Base-by-base conservation (phyloP, 2,888 invertebrate genomes). In the Cyclophora albipunctata region DNA sequence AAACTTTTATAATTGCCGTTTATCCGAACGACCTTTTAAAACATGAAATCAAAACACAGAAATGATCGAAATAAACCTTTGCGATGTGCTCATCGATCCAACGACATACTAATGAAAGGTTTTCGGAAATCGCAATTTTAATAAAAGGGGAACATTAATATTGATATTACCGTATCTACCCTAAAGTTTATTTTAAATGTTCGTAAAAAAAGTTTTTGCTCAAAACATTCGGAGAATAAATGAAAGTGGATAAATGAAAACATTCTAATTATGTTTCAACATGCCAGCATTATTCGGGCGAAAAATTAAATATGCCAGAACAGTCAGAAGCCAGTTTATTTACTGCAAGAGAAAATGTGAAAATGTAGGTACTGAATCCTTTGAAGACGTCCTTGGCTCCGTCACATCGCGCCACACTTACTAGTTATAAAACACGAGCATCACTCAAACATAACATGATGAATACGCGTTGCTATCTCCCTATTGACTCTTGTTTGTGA, bases 1-100 rank as follows among this genome's bases (percentile, higher is more conserved):
- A 60, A 65, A 66, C 55, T 69, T 69, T 61, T 60, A 60, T 63
- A 67, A 66, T 67, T 66, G 60, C 63, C 55, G 54, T 64, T 64
- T 59, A 63, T 62, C 63, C 57, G 49, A 57, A 50, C 34, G 20
- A 34, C 45, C 45, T 45, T 42, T 47, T 45, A 45, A 47, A 47
- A 54, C 52, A 20, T 20, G 20, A 20, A 20, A 20, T 20, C 20
- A 20, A 20, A 20, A 20, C 20, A 20, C 20, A 20, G 20, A 20
- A 20, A 20, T 20, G 20, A 20, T 20, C 20, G 20, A 20, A 20
- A 20, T 20, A 20, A 1, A 20, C 20, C 20, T 20, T 20, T 20
- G 20, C 20, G 20, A 20, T 20, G 20, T 20, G 20, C 20, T 20
- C 20, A 20, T 20, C 20, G 20, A 20, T 20, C 20, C 20, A 20